These are phyloP conservation scores for Latheticus oryzae DNA, from an alignment of 2,888 invertebrate genomes.

Conservation along the genomic window DNA sequence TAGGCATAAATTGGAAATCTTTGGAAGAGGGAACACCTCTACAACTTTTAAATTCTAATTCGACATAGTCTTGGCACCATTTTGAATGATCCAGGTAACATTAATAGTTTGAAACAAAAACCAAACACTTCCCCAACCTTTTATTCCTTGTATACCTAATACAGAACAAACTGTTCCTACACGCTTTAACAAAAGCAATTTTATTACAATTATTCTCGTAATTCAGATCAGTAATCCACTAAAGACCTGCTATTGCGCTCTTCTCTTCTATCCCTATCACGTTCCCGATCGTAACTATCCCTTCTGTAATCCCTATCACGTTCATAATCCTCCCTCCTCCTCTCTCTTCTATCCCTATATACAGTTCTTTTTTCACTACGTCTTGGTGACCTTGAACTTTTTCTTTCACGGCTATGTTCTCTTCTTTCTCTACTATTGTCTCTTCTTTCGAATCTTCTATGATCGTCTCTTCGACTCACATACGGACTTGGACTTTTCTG, in stretches of 20 bases:
- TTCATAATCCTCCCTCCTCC: slow-evolving; percentile 39
- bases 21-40: no score
- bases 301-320: slow-evolving; percentile 45
- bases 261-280: slow-evolving; percentile 51
- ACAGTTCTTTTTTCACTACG: slow-evolving; percentile 45
- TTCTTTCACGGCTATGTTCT: slow-evolving; percentile 36
- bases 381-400: slow-evolving; percentile 41
- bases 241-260: slow-evolving; percentile 31
- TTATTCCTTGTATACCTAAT: slow-evolving; percentile 2
- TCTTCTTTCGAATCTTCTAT: slow-evolving; percentile 43
- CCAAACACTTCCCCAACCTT: slow-evolving; percentile 12
- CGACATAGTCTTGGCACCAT: no score
- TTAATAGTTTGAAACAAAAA: no score
- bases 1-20: no score
- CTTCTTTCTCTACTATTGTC: slow-evolving; percentile 48
- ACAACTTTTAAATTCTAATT: no score
- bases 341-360: slow-evolving; percentile 41
- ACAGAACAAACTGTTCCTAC: neutral
- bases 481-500: slow-evolving; percentile 42
- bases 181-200: no score
- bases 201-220: slow-evolving; percentile 18
- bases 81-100: no score
- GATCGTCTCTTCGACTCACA: slow-evolving; percentile 34
- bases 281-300: slow-evolving; percentile 47
- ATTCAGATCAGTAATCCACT: slow-evolving; percentile 33